phyloP scores from a whole-genome alignment of 37 sponge, comb jelly and placozoan genomes.

The Spongilla lacustris region DNA sequence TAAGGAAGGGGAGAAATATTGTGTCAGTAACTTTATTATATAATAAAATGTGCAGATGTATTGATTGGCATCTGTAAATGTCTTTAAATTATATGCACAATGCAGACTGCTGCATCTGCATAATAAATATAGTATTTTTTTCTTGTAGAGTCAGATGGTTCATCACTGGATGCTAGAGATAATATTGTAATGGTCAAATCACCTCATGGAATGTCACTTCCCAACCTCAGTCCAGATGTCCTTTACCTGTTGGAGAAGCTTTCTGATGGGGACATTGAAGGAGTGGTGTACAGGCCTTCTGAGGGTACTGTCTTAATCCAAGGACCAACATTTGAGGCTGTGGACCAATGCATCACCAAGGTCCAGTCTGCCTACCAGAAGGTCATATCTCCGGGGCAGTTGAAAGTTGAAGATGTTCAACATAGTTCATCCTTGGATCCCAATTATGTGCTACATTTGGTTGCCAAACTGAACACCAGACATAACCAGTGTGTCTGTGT shows the following conservation, averaged over 20 bases:
- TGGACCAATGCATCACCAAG: constrained; percentile 10
- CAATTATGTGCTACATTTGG: neutral
- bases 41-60: too few relatives aligned
- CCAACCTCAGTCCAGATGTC: constrained; percentile 19
- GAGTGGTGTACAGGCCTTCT: constrained; percentile 3
- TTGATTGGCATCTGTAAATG: too few relatives aligned
- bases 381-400: neutral
- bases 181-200: neutral
- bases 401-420: neutral
- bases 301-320: constrained; percentile 1
- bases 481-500: constrained; percentile 30
- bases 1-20: neutral
- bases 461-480: neutral
- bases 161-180: neutral
- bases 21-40: too few relatives aligned
- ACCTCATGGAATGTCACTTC: neutral
- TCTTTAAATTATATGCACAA: too few relatives aligned
- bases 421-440: neutral
- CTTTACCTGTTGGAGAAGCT: constrained; percentile 21
- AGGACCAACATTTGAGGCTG: neutral
- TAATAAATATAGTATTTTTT: too few relatives aligned
- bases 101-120: too few relatives aligned
- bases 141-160: neutral
- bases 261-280: constrained; percentile 19
- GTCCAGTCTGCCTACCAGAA: constrained; percentile 23